Conservation (phyloP, 2,888 invertebrate genomes). For the Ornithoptera priamus region DNA sequence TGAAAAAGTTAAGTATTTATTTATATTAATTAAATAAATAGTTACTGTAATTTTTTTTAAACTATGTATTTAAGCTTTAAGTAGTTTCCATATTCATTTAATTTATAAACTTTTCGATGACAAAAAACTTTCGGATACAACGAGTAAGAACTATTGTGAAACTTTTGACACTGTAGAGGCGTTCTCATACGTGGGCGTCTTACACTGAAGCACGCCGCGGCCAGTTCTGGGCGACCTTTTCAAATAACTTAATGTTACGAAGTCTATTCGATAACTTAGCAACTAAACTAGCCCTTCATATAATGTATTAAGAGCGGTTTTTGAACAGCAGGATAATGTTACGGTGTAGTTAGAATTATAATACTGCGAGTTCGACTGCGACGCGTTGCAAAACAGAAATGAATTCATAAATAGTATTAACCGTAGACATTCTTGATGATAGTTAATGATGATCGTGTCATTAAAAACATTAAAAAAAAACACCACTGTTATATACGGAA, state of each 20-base stretch:
- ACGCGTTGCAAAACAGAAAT: constrained; percentile 21
- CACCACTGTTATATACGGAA: neutral
- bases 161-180: constrained; percentile 39
- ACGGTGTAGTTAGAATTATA: constrained; percentile 9
- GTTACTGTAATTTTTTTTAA: no score
- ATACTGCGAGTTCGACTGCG: constrained; percentile 13
- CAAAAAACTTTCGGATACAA: constrained; percentile 28
- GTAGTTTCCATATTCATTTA: neutral
- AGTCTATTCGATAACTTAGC: neutral
- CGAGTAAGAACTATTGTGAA: constrained; percentile 44
- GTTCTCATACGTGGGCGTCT: constrained; percentile 27
- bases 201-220: constrained; percentile 14
- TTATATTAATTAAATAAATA: no score
- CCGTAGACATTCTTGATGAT: neutral
- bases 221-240: constrained; percentile 28
- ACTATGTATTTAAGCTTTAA: no score
- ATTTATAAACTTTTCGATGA: neutral
- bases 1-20: no score
- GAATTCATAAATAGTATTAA: constrained; percentile 5
- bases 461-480: neutral
- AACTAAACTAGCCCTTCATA: constrained; percentile 3
- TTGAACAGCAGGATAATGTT: neutral
- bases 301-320: neutral
- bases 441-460: neutral
- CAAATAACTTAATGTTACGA: constrained; percentile 22